phyloP scores from a whole-genome alignment of 2,113 vertebrate genomes.

The Perccottus glenii region DNA sequence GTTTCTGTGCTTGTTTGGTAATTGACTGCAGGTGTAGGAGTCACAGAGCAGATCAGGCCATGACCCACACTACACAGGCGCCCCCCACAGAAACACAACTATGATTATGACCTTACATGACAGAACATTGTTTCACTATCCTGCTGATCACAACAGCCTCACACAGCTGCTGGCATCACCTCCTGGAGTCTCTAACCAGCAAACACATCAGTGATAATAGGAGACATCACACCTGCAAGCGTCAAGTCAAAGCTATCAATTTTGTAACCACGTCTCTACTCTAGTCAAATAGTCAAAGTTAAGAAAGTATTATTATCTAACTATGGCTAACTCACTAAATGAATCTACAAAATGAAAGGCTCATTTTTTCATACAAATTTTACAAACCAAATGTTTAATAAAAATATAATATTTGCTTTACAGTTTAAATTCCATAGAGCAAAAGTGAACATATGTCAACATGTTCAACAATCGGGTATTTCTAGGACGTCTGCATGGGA shows the following conservation, averaged over 20 bases:
- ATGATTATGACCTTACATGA: constrained; percentile 30
- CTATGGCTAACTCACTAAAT: no score
- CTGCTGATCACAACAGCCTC: constrained; percentile 28
- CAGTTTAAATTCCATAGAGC: no score
- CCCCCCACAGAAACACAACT: constrained; percentile 35
- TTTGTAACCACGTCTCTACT: background rate
- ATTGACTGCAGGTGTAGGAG: constrained; percentile 30
- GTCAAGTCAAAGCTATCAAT: background rate
- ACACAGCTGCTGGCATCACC: constrained; percentile 37
- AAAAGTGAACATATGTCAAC: no score
- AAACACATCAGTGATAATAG: constrained; percentile 25
- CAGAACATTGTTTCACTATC: constrained; percentile 20
- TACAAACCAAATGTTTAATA: no score
- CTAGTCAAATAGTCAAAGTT: background rate
- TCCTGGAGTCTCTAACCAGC: constrained; percentile 2
- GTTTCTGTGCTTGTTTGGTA: background rate
- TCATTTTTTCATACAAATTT: no score
- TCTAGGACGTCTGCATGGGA: no score
- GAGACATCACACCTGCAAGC: constrained; percentile 20
- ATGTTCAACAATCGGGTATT: no score
- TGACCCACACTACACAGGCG: constrained; percentile 12
- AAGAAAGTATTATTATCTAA: no score
- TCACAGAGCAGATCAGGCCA: constrained; percentile 3
- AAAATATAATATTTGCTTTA: no score
- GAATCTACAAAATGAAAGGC: no score